A percentile compares a stretch with the other conserved stretches of the same genome.
These are phyloP conservation scores for Chelidonichthys spinosus DNA, from an alignment of 2,797 vertebrate genomes.

Conservation along the genomic window DNA sequence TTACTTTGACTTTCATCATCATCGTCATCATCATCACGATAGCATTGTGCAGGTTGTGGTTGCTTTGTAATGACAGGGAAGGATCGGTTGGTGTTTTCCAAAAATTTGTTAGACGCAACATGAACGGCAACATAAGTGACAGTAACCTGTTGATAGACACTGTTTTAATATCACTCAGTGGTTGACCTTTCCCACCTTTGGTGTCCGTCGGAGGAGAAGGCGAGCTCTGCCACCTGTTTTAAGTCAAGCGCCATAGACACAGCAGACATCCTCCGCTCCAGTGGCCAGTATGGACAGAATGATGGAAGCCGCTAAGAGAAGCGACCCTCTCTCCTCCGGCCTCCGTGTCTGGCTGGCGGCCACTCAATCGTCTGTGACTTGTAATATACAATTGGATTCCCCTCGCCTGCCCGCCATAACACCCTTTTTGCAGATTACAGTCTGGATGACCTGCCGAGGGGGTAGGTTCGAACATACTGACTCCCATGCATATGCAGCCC, in stretches of 20 bases:
- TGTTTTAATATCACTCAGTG: slow-evolving; percentile 37
- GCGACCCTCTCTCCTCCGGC: slow-evolving; percentile 52
- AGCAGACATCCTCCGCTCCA: slow-evolving; percentile 61
- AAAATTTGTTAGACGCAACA: neutral
- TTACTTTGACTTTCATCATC: neutral
- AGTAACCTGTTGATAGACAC: slow-evolving; percentile 28
- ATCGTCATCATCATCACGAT: neutral
- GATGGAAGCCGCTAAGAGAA: slow-evolving; percentile 69
- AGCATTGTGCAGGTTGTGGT: neutral
- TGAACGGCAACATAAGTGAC: slow-evolving; percentile 9
- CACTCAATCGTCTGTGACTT: slow-evolving; percentile 70
- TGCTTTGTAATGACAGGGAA: neutral
- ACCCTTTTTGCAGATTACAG: slow-evolving; percentile 67
- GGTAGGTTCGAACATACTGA: slow-evolving; percentile 69
- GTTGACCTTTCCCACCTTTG: slow-evolving; percentile 40
- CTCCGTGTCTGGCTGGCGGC: slow-evolving; percentile 62
- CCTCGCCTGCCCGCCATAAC: slow-evolving; percentile 54
- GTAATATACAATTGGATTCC: slow-evolving; percentile 69
- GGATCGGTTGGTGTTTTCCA: neutral
- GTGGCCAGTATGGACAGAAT: slow-evolving; percentile 60
- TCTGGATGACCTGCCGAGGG: slow-evolving; percentile 67
- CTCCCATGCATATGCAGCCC: slow-evolving; percentile 69
- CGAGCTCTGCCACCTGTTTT: slow-evolving; percentile 59
- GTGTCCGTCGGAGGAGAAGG: slow-evolving; percentile 51
- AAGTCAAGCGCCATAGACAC: slow-evolving; percentile 45